Conservation (phyloP, 1,140 invertebrate species). For the Olivierus martensii region DNA sequence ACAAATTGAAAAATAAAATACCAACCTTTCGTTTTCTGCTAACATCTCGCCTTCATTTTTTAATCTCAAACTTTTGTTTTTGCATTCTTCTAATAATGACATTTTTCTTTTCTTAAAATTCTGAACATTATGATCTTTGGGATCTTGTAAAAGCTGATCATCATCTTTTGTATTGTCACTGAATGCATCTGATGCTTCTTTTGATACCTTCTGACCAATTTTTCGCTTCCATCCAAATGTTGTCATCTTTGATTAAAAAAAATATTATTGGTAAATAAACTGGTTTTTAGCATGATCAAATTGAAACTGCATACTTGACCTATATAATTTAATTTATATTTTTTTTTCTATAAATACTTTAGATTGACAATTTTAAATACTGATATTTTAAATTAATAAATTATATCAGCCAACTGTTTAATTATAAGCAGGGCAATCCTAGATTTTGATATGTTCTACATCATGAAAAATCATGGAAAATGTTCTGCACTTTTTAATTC, state of each 20-base stretch:
- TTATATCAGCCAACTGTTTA: no score
- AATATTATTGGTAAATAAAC: background rate
- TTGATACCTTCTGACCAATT: conserved; percentile 10
- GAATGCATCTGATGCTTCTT: conserved; percentile 2
- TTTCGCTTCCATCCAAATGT: conserved; percentile 17
- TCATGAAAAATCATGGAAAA: no score
- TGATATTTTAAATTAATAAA: no score
- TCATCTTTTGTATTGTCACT: conserved; percentile 1
- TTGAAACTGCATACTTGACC: no score
- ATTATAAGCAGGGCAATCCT: no score
- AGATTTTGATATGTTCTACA: no score
- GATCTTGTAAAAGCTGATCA: background rate
- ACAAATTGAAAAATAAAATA: background rate
- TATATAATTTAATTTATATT: no score
- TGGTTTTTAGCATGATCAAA: no score
- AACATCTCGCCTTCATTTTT: conserved; percentile 9
- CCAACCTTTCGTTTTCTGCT: background rate
- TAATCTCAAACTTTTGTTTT: conserved; percentile 1
- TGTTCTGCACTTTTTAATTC: no score
- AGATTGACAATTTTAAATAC: no score
- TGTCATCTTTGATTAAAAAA: conserved; percentile 7
- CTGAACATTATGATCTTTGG: background rate
- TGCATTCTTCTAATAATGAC: conserved; percentile 1
- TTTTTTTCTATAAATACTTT: no score
- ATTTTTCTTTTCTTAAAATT: conserved; percentile 5